These are phyloP conservation scores for Zosterops hypoxanthus DNA, from an alignment of 2,113 vertebrate genomes.

Conservation along the genomic window DNA sequence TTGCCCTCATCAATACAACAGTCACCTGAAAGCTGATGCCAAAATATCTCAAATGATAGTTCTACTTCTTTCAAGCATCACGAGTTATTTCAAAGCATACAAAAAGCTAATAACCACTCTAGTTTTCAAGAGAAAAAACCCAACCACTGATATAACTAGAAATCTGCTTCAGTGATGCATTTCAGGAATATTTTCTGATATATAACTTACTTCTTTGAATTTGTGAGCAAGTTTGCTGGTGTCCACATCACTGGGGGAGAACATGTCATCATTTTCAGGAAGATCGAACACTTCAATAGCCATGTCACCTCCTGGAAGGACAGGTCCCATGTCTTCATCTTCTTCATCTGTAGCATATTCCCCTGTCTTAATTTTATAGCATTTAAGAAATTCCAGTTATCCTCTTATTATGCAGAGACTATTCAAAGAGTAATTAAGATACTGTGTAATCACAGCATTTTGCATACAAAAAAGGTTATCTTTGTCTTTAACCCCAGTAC, in stretches of 20 bases:
- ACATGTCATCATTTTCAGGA: constrained; percentile 92
- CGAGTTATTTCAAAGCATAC: background rate
- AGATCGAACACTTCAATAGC: constrained; percentile 96
- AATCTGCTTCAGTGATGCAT: background rate
- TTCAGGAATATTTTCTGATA: background rate
- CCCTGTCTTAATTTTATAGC: constrained; percentile 85
- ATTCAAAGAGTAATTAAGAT: background rate
- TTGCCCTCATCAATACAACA: background rate
- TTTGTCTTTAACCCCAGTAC: background rate
- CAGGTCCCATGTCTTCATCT: constrained; percentile 83
- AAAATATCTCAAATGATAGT: background rate
- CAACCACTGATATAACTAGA: background rate
- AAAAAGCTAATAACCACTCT: background rate
- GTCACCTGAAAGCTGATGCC: background rate
- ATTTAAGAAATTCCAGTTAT: constrained; percentile 58
- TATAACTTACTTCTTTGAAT: constrained; percentile 89
- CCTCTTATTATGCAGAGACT: constrained; percentile 9
- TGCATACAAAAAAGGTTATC: background rate
- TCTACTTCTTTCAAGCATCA: background rate
- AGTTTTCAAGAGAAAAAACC: background rate
- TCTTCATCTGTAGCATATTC: constrained; percentile 98
- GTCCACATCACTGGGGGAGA: constrained; percentile 93
- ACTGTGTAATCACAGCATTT: background rate
- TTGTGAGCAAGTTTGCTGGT: constrained; percentile 95
- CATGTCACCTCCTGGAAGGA: constrained; percentile 82